phyloP scores from a whole-genome alignment of 2,888 invertebrate species.

The Sesia apiformis region DNA sequence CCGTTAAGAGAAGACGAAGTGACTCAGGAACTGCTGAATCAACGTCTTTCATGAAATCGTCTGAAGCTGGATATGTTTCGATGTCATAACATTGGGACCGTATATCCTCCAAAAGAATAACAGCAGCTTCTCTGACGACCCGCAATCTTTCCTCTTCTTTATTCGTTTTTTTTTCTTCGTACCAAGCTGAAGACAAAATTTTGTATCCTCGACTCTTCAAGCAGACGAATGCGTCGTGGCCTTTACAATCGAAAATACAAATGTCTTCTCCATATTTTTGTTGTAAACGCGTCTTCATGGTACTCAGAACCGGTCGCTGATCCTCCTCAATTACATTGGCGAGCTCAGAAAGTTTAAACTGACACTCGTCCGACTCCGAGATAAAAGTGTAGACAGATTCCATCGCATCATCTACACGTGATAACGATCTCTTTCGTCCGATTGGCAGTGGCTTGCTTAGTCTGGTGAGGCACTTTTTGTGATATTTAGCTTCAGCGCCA shows the following conservation, averaged over 20 bases:
- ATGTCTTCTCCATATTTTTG: constrained; percentile 4
- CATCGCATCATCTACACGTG: background rate
- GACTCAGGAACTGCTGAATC: background rate
- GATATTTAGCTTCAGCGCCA: background rate
- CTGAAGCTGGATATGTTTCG: background rate
- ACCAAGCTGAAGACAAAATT: constrained; percentile 30
- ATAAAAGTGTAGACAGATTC: background rate
- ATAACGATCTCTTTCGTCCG: background rate
- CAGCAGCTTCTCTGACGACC: background rate
- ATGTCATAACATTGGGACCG: background rate
- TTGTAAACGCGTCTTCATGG: constrained; percentile 1
- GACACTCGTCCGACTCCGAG: background rate
- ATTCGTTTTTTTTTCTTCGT: constrained; percentile 27
- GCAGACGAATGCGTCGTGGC: constrained; percentile 1
- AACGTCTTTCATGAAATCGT: background rate
- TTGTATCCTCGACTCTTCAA: constrained; percentile 6
- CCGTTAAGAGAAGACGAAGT: background rate
- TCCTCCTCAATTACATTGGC: constrained; percentile 2
- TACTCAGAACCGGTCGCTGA: constrained; percentile 1
- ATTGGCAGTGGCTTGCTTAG: background rate
- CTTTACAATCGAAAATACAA: constrained; percentile 1
- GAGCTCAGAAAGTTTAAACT: background rate
- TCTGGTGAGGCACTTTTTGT: background rate
- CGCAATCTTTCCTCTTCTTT: constrained; percentile 18
- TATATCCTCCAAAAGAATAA: background rate